These are phyloP conservation scores for Scaptodrosophila latifasciaeformis DNA, from an alignment of 2,888 invertebrate genomes.

Conservation along the genomic window DNA sequence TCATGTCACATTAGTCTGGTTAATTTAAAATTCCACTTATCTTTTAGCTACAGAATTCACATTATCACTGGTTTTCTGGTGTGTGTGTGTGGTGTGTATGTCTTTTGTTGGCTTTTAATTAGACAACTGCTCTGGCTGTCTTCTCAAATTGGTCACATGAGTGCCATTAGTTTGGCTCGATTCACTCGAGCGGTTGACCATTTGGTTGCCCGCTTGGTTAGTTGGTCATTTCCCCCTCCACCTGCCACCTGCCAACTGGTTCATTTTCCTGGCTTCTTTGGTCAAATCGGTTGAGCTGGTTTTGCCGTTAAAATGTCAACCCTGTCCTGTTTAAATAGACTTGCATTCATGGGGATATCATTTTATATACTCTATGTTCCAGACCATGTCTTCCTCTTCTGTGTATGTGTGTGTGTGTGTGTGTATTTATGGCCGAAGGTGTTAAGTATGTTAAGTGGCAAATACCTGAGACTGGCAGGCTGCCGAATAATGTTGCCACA, in stretches of 20 bases:
- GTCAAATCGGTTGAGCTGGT: too few species aligned
- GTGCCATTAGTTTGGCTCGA: conserved; percentile 37
- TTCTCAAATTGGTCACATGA: conserved; percentile 16
- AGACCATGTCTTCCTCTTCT: neutral
- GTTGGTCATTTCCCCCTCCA: conserved; percentile 4
- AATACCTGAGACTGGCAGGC: conserved; percentile 34
- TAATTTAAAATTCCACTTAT: too few species aligned
- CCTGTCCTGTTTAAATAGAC: too few species aligned
- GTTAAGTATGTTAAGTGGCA: conserved; percentile 1
- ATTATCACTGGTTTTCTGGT: conserved; percentile 23
- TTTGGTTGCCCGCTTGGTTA: conserved; percentile 15
- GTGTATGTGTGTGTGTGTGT: conserved; percentile 5
- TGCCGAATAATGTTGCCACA: too few species aligned
- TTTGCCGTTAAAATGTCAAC: too few species aligned
- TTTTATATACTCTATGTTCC: too few species aligned
- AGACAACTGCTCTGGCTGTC: conserved; percentile 32
- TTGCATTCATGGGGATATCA: too few species aligned
- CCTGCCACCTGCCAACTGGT: neutral
- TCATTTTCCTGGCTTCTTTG: too few species aligned
- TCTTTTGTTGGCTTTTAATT: conserved; percentile 45
- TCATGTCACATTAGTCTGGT: too few species aligned
- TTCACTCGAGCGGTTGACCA: too few species aligned
- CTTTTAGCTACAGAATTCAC: too few species aligned
- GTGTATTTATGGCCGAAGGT: conserved; percentile 1
- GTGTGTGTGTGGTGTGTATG: neutral